Evolutionary conservation across 2,797 vertebrate species (phyloP).

Genomic region (Hephaestus fuliginosus): DNA sequence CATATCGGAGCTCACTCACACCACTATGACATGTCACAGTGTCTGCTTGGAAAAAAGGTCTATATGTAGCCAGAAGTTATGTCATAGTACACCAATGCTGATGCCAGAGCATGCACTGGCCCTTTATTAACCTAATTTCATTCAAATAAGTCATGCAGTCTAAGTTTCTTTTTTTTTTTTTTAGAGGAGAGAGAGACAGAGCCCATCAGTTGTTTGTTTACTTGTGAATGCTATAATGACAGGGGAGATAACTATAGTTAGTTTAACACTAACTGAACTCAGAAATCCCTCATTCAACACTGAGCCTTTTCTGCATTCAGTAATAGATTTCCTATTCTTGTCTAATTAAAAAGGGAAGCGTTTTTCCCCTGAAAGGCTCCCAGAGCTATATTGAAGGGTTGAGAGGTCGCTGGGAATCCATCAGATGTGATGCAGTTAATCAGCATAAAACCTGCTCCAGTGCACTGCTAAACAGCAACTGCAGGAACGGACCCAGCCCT

Average conservation of each 20-base stretch:
- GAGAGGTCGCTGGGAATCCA: conserved; percentile 74
- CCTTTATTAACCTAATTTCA: not conserved
- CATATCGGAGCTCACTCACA: not conserved
- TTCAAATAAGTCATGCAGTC: not conserved
- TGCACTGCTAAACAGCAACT: conserved; percentile 73
- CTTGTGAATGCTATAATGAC: conserved; percentile 27
- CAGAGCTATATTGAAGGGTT: conserved; percentile 65
- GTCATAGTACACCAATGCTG: not conserved
- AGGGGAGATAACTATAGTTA: conserved; percentile 44
- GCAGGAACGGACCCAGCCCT: conserved; percentile 52
- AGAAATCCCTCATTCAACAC: conserved; percentile 54
- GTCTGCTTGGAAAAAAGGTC: not conserved
- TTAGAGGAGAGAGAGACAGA: not conserved
- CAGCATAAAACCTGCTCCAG: conserved; percentile 75
- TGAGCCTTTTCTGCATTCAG: conserved; percentile 63
- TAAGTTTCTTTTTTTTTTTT: not conserved
- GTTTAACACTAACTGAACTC: conserved; percentile 51
- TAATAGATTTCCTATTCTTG: conserved; percentile 78
- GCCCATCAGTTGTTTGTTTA: conserved; percentile 9
- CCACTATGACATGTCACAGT: conserved; percentile 1
- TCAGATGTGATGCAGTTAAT: conserved; percentile 80
- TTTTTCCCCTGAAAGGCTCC: conserved; percentile 64
- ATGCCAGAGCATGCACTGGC: not conserved
- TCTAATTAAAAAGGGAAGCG: conserved; percentile 78
- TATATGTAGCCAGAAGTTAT: not conserved